phyloP scores from a whole-genome alignment of 2,888 invertebrate genomes.

The Scrobipalpa atriplicella region DNA sequence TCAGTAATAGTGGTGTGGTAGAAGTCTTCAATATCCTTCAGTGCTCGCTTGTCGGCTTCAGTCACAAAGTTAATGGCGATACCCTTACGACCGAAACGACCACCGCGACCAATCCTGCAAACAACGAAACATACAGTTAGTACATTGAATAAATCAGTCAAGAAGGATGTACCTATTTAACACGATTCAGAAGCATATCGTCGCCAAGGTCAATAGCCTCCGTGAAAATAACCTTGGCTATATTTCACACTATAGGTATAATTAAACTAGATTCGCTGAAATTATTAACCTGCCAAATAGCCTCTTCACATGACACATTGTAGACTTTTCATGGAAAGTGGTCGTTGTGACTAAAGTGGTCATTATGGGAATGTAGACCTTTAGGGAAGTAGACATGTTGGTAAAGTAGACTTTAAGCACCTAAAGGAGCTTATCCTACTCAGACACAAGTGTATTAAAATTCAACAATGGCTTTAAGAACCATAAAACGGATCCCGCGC shows the following conservation, averaged over 20 bases:
- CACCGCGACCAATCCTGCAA: constrained; percentile 99
- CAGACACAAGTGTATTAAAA: too few species aligned
- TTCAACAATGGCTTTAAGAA: too few species aligned
- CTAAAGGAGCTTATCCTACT: too few species aligned
- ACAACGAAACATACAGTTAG: constrained; percentile 5
- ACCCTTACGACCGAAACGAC: constrained; percentile 99
- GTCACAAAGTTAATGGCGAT: constrained; percentile 99
- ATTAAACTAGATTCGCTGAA: too few species aligned
- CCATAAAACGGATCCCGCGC: too few species aligned
- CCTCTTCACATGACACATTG: too few species aligned
- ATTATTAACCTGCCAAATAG: too few species aligned
- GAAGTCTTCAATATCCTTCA: constrained; percentile 99
- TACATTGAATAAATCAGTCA: background rate
- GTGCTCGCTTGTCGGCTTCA: constrained; percentile 95
- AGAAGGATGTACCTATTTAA: background rate
- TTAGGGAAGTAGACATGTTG: too few species aligned
- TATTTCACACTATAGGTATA: background rate
- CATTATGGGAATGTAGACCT: too few species aligned
- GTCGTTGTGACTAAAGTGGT: too few species aligned
- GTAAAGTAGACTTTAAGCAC: too few species aligned
- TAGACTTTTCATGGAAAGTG: too few species aligned
- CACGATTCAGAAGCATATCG: background rate
- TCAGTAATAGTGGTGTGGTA: constrained; percentile 99
- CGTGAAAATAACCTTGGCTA: background rate
- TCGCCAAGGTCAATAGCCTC: background rate